Conservation (phyloP, 1,140 invertebrate species). For the Pectinophora gossypiella region DNA sequence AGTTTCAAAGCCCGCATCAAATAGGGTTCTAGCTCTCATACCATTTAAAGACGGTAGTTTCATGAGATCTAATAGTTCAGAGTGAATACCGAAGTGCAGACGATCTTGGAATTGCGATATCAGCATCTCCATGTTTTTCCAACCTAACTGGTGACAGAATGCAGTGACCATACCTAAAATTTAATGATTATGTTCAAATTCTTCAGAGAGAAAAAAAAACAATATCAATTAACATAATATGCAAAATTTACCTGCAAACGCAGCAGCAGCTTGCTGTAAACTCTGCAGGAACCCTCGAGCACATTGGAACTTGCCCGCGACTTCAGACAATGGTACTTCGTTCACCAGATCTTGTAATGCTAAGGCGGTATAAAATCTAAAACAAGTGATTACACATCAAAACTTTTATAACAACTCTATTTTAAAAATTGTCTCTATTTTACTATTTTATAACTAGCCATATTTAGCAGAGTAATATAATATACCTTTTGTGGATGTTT, state of each 20-base stretch:
- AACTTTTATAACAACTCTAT: too few species aligned
- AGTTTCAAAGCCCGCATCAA: conserved; percentile 88
- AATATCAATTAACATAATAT: conserved; percentile 23
- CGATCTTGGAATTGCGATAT: conserved; percentile 95
- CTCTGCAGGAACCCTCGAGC: conserved; percentile 93
- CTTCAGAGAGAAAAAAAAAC: conserved; percentile 8
- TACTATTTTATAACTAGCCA: too few species aligned
- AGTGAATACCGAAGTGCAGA: conserved; percentile 94
- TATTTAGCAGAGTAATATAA: too few species aligned
- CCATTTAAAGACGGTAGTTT: conserved; percentile 90
- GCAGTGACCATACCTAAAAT: conserved; percentile 91
- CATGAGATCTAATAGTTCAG: conserved; percentile 95
- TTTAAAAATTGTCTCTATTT: too few species aligned
- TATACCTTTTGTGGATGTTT: conserved; percentile 75
- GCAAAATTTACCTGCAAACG: conserved; percentile 88
- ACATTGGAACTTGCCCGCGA: conserved; percentile 90
- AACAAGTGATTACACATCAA: too few species aligned
- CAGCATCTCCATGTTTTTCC: conserved; percentile 92
- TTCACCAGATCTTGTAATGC: conserved; percentile 95
- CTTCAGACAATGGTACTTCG: conserved; percentile 88
- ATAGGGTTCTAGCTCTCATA: conserved; percentile 88
- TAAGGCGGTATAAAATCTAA: conserved; percentile 94
- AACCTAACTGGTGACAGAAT: conserved; percentile 95
- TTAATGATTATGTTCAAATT: too few species aligned
- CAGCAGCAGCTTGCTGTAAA: conserved; percentile 95